Base-by-base conservation (phyloP, 2,888 invertebrate species). In the Apantesis nais region DNA sequence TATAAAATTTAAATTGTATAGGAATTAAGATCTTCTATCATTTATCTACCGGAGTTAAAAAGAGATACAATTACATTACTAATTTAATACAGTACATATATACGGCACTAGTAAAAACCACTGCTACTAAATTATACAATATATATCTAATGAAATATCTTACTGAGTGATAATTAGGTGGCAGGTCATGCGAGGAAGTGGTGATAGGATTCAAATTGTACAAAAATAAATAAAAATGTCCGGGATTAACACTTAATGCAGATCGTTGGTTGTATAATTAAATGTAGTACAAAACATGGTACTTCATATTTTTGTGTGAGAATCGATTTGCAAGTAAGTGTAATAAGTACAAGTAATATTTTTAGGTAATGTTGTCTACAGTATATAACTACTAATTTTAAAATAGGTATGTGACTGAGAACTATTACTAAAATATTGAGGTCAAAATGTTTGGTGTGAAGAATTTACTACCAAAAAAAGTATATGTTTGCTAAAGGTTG, bases 241-340 rank as follows among this genome's bases (percentile, higher is more conserved):
- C 22, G 9, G 8, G 22, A 22, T 25, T 14, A 0, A 58, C 58
- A 58, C 58, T 58, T 58, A 58, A 58, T 29, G 58, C 58, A 29
- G 14, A 58, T 58, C 29, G 16, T 29, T 29, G 16, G 16, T 58
- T 1, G 16, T 16, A 16, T 16, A 29, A 16, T 29, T 2, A 29
- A 29, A 29, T 29, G 14, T 7, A 58, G 14, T 12, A 4, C 12
- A 52, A 52, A 52, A 52, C n/a, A 12, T 52, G 52, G 55, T 29
- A 55, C 25, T 4, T 4, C 12, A 55, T 25, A 25, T 55, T 25
- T 25, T 25, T 12, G 55, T 25, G 25, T 25, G 14, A 4, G 25
- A 3, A 29, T 58, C 82, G 86, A 88, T 87, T 88, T 86, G 86
- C 88, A 88, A 86, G 86, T 83, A 88, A 90, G 87, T 90, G 86